A percentile compares a stretch with the other conserved stretches of the same genome.
phyloP scores from a whole-genome alignment of 2,113 vertebrate genomes.

The Onychorhynchus coronatus region DNA sequence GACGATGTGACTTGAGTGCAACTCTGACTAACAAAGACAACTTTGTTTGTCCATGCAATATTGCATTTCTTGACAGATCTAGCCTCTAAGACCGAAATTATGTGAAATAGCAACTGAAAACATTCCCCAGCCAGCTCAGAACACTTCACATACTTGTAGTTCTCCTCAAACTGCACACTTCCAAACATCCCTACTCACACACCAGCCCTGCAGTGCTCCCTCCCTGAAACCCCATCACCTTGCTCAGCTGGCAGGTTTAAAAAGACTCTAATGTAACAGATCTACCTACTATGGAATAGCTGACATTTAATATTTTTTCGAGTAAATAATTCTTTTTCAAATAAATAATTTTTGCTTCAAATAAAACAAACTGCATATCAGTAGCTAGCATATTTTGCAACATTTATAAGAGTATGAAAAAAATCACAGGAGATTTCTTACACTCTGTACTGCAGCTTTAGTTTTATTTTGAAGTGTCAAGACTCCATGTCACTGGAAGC shows the following conservation, averaged over 20 bases:
- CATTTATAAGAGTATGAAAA: background rate
- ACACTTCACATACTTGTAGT: background rate
- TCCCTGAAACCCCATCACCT: background rate
- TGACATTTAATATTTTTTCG: background rate
- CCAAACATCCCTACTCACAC: background rate
- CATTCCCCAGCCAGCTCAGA: background rate
- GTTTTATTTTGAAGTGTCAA: constrained; percentile 45
- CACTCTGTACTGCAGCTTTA: constrained; percentile 21
- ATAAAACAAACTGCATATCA: background rate
- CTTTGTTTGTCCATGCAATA: background rate
- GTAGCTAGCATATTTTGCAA: background rate
- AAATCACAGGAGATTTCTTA: background rate
- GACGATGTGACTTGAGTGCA: background rate
- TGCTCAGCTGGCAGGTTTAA: background rate
- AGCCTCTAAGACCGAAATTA: background rate
- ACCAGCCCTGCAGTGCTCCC: background rate
- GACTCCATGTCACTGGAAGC: constrained; percentile 38
- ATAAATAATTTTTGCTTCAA: background rate
- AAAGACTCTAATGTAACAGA: background rate
- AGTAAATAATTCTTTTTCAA: background rate
- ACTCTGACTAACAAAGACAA: accelerated
- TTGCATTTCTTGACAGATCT: background rate
- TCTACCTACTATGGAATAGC: background rate
- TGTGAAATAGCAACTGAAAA: background rate
- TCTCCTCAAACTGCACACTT: background rate